phyloP scores from a whole-genome alignment of 2,113 vertebrate species.

The Labeo catla region DNA sequence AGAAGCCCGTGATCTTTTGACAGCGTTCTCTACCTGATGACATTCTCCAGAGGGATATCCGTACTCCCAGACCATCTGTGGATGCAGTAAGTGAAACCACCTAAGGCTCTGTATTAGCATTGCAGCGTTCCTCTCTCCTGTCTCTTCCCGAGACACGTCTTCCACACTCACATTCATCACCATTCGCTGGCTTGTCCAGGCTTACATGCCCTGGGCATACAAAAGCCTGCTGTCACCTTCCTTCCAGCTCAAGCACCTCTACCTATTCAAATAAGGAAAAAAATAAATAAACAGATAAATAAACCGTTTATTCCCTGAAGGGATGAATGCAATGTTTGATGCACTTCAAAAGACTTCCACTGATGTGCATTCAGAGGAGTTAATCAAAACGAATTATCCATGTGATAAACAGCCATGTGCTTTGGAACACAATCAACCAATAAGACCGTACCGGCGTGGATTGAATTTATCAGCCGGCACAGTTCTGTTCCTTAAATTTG shows the following conservation, averaged over 20 bases:
- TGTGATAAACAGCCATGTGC: background rate
- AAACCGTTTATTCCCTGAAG: conserved; percentile 36
- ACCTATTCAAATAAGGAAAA: conserved; percentile 39
- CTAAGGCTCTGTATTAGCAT: conserved; percentile 52
- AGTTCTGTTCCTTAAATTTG: conserved; percentile 15
- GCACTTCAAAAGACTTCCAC: conserved; percentile 37
- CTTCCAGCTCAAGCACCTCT: conserved; percentile 30
- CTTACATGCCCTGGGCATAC: conserved; percentile 39
- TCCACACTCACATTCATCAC: conserved; percentile 51
- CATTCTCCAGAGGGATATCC: conserved; percentile 52
- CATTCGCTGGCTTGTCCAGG: conserved; percentile 36
- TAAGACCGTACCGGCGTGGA: conserved; percentile 1
- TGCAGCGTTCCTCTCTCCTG: conserved; percentile 39
- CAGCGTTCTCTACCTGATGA: conserved; percentile 59
- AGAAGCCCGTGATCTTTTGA: conserved; percentile 47
- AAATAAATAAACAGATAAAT: conserved; percentile 30
- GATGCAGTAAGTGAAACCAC: conserved; percentile 50
- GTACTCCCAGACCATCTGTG: conserved; percentile 58
- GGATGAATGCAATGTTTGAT: conserved; percentile 33
- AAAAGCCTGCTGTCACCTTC: conserved; percentile 47
- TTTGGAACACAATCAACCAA: conserved; percentile 29
- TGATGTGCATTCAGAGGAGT: conserved; percentile 33
- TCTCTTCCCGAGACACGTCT: conserved; percentile 26
- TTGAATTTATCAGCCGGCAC: conserved; percentile 14
- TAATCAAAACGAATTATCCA: conserved; percentile 42